Percentiles rank a stretch among this genome's conserved stretches.
Conservation (phyloP, 2,888 invertebrate genomes). For the Chymomyza amoena region DNA sequence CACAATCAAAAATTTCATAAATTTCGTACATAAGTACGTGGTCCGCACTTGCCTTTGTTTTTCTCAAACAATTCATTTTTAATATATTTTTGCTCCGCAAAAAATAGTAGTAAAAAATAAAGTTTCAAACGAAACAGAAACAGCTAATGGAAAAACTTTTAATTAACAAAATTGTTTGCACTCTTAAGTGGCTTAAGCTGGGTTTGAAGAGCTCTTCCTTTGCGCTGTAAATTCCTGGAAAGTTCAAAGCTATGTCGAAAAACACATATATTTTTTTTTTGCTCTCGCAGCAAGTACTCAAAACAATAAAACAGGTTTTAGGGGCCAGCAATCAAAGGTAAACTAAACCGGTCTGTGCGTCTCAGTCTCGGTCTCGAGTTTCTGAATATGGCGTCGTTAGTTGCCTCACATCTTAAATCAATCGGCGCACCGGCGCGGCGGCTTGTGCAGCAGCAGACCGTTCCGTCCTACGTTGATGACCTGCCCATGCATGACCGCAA, state of each 20-base stretch:
- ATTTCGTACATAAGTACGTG: background rate
- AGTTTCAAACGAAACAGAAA: background rate
- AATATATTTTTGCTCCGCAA: background rate
- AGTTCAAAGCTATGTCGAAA: conserved; percentile 62
- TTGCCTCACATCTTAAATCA: background rate
- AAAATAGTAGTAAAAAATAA: conserved; percentile 12
- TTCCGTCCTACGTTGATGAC: background rate
- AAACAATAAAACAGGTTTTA: conserved; percentile 53
- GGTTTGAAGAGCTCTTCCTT: conserved; percentile 16
- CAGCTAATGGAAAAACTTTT: conserved; percentile 38
- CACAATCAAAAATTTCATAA: background rate
- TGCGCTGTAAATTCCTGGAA: conserved; percentile 56
- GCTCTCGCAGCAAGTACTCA: conserved; percentile 27
- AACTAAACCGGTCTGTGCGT: conserved; percentile 48
- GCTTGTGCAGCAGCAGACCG: background rate
- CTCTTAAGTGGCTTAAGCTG: background rate
- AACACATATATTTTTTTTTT: conserved; percentile 21
- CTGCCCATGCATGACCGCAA: conserved; percentile 38
- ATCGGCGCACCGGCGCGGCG: background rate
- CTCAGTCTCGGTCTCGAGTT: conserved; percentile 1
- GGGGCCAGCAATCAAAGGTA: conserved; percentile 33
- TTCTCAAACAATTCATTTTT: background rate
- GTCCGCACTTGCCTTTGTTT: background rate
- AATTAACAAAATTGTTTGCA: conserved; percentile 32
- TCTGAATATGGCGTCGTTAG: background rate